Evolutionary conservation across 2,888 invertebrate genomes (phyloP).

Genomic region (Caenorhabditis afra): DNA sequence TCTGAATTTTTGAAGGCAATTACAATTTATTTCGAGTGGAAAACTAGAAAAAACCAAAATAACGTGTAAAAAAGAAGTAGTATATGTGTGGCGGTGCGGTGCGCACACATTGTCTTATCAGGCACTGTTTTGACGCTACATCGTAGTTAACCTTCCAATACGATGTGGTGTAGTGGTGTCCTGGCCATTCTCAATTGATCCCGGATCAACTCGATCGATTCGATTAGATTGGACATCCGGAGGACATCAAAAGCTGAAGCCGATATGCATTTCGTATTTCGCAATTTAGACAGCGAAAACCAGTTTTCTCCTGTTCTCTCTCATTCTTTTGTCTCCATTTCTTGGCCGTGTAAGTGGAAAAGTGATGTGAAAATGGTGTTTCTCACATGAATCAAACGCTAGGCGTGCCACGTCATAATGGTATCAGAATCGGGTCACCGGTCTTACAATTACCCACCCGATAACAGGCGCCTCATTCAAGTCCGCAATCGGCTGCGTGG

Average conservation of each 20-base stretch:
- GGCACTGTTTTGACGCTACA: slow-evolving; percentile 42
- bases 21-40: neutral
- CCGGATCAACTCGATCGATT: neutral
- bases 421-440: too few relatives aligned
- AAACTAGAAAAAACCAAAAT: neutral
- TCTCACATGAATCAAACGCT: too few relatives aligned
- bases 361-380: too few relatives aligned
- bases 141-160: slow-evolving; percentile 18
- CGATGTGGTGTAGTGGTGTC: slow-evolving; percentile 15
- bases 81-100: slow-evolving; percentile 9
- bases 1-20: neutral
- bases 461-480: neutral
- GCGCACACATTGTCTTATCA: slow-evolving; percentile 46
- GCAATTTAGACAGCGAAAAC: too few relatives aligned
- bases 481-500: slow-evolving; percentile 6
- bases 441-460: too few relatives aligned
- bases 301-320: too few relatives aligned
- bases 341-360: neutral
- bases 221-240: too few relatives aligned
- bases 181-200: slow-evolving; percentile 5
- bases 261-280: too few relatives aligned
- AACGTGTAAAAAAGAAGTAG: slow-evolving; percentile 1
- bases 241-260: too few relatives aligned
- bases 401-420: too few relatives aligned
- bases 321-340: slow-evolving; percentile 1